A percentile compares a stretch with the other conserved stretches of the same genome.
Conservation (phyloP, 64 coral and sea anemone genomes). For the Acropora tenuis region DNA sequence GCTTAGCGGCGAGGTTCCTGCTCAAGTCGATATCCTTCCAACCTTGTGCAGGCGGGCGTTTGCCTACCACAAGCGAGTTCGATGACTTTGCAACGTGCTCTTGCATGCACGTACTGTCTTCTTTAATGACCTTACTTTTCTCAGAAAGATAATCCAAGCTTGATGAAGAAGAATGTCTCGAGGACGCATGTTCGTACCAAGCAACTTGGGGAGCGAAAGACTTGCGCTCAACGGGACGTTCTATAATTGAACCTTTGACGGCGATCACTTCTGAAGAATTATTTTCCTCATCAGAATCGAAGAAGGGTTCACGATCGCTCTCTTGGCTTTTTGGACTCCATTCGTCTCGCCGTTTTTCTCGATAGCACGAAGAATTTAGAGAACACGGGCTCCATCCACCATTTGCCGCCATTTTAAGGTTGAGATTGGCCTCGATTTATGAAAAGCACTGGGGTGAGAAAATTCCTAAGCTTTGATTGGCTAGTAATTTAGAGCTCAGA, state of each 20-base stretch:
- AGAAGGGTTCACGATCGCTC: conserved; percentile 38
- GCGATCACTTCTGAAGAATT: neutral
- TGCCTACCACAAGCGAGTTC: conserved; percentile 76
- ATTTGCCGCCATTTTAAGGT: neutral
- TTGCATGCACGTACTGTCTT: neutral
- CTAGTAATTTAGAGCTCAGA: neutral
- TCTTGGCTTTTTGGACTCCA: conserved; percentile 72
- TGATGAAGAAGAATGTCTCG: neutral
- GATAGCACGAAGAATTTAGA: conserved; percentile 50
- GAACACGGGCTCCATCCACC: neutral
- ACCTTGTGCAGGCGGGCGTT: conserved; percentile 51
- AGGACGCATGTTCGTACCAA: neutral
- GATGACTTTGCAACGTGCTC: neutral
- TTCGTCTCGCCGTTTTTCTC: conserved; percentile 26
- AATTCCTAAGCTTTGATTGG: neutral
- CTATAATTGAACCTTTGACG: neutral
- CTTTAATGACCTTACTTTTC: neutral
- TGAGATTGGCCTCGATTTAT: too few relatives aligned
- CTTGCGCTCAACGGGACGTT: neutral
- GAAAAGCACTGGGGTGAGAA: neutral
- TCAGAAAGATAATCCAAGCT: conserved; percentile 1
- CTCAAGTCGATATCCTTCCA: conserved; percentile 78
- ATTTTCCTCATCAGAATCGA: conserved; percentile 75
- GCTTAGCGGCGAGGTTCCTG: conserved; percentile 56
- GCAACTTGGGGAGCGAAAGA: neutral